Evolutionary conservation across 1,140 invertebrate genomes (phyloP).

Genomic region (Ceratosolen fusciceps): DNA sequence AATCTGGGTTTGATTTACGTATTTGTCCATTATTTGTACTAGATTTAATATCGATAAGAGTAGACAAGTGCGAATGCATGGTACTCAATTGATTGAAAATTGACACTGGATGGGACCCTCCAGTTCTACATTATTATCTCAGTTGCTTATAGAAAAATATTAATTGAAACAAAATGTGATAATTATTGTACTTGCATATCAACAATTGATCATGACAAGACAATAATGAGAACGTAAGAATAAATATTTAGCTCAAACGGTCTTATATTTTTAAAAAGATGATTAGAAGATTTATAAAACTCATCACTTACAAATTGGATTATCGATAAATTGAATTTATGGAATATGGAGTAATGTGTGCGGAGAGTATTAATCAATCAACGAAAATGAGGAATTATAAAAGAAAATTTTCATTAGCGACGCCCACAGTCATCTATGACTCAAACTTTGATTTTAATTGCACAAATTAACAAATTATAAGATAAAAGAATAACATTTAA

Average conservation of each 20-base stretch:
- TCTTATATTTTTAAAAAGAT: not conserved
- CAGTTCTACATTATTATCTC: too few species aligned
- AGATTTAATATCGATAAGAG: too few species aligned
- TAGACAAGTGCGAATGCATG: too few species aligned
- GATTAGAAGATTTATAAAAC: not conserved
- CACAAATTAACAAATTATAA: not conserved
- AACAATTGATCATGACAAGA: not conserved
- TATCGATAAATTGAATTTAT: not conserved
- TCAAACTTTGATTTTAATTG: not conserved
- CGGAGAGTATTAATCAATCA: not conserved
- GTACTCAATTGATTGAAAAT: too few species aligned
- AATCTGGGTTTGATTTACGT: too few species aligned
- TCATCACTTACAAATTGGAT: not conserved
- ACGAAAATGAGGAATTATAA: conserved; percentile 13
- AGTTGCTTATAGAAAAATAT: too few species aligned
- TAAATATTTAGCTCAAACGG: not conserved
- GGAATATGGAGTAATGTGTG: not conserved
- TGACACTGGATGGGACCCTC: too few species aligned
- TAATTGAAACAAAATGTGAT: too few species aligned
- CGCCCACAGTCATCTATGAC: not conserved
- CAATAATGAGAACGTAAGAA: not conserved
- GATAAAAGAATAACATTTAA: too few species aligned
- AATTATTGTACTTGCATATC: conserved; percentile 22
- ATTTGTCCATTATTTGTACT: too few species aligned
- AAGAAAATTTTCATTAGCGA: conserved; percentile 18